phyloP scores from a whole-genome alignment of 2,113 vertebrate genomes.

The Eira barbara region DNA sequence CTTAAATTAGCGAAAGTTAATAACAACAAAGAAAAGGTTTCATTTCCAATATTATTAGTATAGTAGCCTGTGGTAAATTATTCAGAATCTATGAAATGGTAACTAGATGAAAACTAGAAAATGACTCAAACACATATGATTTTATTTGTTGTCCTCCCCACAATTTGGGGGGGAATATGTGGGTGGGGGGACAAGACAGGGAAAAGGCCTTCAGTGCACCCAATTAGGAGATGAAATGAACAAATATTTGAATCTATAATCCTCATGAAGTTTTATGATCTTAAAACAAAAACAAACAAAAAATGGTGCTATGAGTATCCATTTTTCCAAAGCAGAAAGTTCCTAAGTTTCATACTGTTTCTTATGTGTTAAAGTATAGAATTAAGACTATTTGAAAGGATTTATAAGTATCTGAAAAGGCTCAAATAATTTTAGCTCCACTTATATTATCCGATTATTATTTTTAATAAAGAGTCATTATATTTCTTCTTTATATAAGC shows the following conservation, averaged over 20 bases:
- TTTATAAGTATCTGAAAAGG: constrained; percentile 34
- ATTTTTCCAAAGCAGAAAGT: constrained; percentile 10
- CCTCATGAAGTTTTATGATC: constrained; percentile 6
- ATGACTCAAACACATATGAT: background rate
- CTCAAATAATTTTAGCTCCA: constrained; percentile 30
- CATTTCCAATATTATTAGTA: background rate
- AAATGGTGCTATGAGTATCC: background rate
- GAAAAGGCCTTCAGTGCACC: background rate
- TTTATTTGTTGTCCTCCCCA: background rate
- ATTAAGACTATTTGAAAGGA: constrained; percentile 28
- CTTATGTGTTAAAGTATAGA: constrained; percentile 25
- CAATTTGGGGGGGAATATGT: background rate
- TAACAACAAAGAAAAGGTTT: constrained; percentile 32
- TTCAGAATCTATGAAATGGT: background rate
- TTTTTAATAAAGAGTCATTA: constrained; percentile 25
- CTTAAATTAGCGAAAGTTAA: constrained; percentile 24
- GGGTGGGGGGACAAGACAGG: background rate
- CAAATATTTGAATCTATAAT: constrained; percentile 15
- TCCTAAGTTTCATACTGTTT: background rate
- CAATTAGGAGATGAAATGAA: constrained; percentile 2
- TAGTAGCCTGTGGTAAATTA: background rate
- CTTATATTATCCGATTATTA: constrained; percentile 44
- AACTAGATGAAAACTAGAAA: background rate
- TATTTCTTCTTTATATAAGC: constrained; percentile 23
- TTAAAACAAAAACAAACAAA: background rate